Evolutionary conservation across 2,797 vertebrate species (phyloP).

Genomic region (Myotis myotis): DNA sequence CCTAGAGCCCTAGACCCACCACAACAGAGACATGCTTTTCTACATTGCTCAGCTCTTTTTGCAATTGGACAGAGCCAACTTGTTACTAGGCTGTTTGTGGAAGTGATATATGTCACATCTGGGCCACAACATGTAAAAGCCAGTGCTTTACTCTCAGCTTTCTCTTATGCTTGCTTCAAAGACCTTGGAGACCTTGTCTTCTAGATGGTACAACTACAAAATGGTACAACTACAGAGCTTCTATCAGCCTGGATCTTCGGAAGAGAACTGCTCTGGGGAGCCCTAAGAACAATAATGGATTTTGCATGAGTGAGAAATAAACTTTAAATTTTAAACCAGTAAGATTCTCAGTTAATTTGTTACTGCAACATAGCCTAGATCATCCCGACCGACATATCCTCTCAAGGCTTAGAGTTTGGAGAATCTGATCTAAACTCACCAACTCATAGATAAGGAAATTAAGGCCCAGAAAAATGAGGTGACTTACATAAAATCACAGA

Average conservation of each 20-base stretch:
- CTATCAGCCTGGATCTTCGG: background rate
- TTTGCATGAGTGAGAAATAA: background rate
- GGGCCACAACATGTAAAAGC: background rate
- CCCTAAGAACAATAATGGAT: background rate
- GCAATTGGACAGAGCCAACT: background rate
- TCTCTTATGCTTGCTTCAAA: background rate
- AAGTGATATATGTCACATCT: background rate
- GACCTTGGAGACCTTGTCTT: background rate
- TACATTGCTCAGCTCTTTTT: background rate
- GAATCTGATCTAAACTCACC: background rate
- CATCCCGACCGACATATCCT: background rate
- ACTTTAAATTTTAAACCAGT: slow-evolving; percentile 9
- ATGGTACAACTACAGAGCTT: background rate
- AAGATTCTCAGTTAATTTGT: background rate
- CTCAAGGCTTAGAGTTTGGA: slow-evolving; percentile 1
- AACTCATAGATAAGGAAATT: background rate
- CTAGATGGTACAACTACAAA: background rate
- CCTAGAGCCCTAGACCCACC: background rate
- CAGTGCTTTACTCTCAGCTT: background rate
- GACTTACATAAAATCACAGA: background rate
- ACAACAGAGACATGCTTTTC: background rate
- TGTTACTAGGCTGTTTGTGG: background rate
- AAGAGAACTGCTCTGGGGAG: background rate
- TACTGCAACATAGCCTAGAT: background rate
- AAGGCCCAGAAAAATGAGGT: background rate